Evolutionary conservation across 1,140 invertebrate genomes (phyloP), one percentile per base, ranked within the genome.

Genomic region (Calliphora vicina): DNA sequence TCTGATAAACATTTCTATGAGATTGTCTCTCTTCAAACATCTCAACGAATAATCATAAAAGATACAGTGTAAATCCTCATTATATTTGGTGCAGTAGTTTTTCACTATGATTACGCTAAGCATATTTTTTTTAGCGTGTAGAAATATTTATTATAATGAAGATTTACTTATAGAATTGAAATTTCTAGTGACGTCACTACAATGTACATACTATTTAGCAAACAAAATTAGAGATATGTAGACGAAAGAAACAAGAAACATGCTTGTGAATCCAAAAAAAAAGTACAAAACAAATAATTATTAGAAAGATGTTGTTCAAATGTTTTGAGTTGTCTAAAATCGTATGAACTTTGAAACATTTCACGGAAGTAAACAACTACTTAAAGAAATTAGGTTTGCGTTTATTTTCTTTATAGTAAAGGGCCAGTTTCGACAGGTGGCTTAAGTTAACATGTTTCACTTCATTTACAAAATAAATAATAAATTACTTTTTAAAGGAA

Each of bases 111-210:
- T n/a, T n/a, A n/a, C n/a, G n/a, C n/a, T n/a, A n/a, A n/a, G n/a
- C n/a, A n/a, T n/a, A n/a, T n/a, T n/a, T n/a, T n/a, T n/a, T n/a
- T n/a, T n/a, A n/a, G n/a, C n/a, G n/a, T n/a, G n/a, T n/a, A 43
- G n/a, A 8, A 43, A 43, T 78, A 25, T 78, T 78, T 78, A 78
- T 78, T 78, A 4, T 25, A 45, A 43, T 78, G 10, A 78, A 78
- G 74, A 78, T 78, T 42, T 78, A 23, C 35, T 78, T 45, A 43
- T 43, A 45, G 74, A 45, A 23, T 3, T 43, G 15, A 45, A 20
- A 10, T 20, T 78, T 15, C 74, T 35, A 45, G 20, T 78, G 74
- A 78, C 74, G 74, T 78, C 74, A 78, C 74, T 29, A 10, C 0
- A 43, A 13, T 35, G 73, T 76, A 20, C 35, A 25, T 17, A n/a